Evolutionary conservation across 2,797 vertebrate genomes (phyloP), one percentile per base, ranked within the genome.

Genomic region (Anabacerthia variegaticeps): DNA sequence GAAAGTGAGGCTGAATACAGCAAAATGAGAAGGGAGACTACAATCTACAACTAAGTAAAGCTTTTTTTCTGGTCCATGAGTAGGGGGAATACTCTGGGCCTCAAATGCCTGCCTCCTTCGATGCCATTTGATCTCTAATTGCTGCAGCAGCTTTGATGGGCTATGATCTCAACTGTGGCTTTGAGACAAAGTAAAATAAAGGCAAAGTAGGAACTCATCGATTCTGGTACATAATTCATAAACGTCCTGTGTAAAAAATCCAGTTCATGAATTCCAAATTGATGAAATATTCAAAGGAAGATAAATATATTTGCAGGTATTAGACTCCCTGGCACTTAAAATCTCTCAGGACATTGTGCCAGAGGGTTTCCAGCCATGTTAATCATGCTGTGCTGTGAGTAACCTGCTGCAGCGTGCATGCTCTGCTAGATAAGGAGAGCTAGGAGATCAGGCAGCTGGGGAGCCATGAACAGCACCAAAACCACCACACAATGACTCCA

Each of bases 281-380:
- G 86, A 97, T 97, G 91, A 98, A 98, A 98, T 97, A 98, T 98
- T 98, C 94, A 98, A 92, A 94, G 55, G 88, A 95, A 93, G 93
- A 98, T 96, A 97, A 98, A 97, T 96, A 95, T 81, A 89, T 96
- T 89, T 96, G 78, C 86, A 96, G 90, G 73, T 95, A 90, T 95
- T 85, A 87, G 94, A 95, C 93, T 88, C 73, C 71, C 75, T 85
- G 92, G 89, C 95, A 96, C 77, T 88, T 95, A 71, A 89, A 94
- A 88, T 81, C 95, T 96, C 95, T 89, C 85, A 89, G 82, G 88
- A 95, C 79, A 79, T 91, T 44, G 55, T 93, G 94, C 86, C 93
- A 92, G 66, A 95, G 82, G 82, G 24, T 81, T 88, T 74, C 58
- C 59, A 94, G 46, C 44, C 83, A 32, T 0, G 14, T 89, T 93